A percentile compares a stretch with the other conserved stretches of the same genome.
These are phyloP conservation scores for Tetragonula carbonaria DNA, from an alignment of 2,888 invertebrate species.

Conservation along the genomic window DNA sequence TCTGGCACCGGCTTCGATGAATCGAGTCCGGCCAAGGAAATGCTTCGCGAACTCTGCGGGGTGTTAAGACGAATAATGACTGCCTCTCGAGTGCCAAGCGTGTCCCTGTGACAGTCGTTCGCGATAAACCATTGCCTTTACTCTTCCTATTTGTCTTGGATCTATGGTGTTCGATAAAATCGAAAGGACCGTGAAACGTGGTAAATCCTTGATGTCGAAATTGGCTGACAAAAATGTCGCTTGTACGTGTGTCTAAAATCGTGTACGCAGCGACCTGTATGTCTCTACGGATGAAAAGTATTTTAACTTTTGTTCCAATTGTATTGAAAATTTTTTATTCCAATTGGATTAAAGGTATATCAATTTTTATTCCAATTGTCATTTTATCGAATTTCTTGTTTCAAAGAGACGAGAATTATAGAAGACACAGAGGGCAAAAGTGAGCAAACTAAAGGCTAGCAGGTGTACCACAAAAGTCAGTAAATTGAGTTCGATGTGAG, in stretches of 20 bases:
- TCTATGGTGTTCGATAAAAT: conserved; percentile 39
- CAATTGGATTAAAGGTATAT: too few relatives aligned
- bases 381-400: too few relatives aligned
- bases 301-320: too few relatives aligned
- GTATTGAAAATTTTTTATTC: too few relatives aligned
- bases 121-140: conserved; percentile 34
- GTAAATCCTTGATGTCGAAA: background rate
- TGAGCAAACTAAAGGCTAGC: too few relatives aligned
- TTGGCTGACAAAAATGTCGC: background rate
- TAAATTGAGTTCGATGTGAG: too few relatives aligned
- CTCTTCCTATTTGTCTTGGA: background rate
- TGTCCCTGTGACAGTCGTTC: conserved; percentile 28
- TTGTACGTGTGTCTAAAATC: background rate
- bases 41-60: conserved; percentile 26
- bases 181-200: conserved; percentile 1
- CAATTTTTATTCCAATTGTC: too few relatives aligned
- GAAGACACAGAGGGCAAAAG: too few relatives aligned
- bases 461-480: too few relatives aligned
- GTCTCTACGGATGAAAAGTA: too few relatives aligned
- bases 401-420: too few relatives aligned
- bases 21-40: conserved; percentile 54
- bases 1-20: conserved; percentile 66
- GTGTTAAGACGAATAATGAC: conserved; percentile 50
- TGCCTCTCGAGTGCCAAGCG: conserved; percentile 51
- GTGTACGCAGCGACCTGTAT: background rate